Evolutionary conservation across 2,888 invertebrate genomes (phyloP).

Genomic region (Trichopoda pennipes): DNA sequence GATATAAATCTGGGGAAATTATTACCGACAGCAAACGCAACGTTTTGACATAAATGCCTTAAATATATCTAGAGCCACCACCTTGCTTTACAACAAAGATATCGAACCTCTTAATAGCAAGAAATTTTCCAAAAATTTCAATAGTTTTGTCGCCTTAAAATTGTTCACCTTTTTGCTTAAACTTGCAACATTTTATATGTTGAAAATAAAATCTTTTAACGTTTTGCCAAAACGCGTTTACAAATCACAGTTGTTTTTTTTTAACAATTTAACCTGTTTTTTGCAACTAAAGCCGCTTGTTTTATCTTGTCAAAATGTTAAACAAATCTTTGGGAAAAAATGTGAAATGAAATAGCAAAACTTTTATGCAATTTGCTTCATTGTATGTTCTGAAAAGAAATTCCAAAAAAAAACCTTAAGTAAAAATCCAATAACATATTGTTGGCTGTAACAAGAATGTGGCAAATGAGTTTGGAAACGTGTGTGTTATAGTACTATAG

Average conservation of each 20-base stretch:
- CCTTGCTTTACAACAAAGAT: neutral
- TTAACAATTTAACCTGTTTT: conserved; percentile 42
- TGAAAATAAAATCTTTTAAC: conserved; percentile 33
- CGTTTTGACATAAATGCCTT: no score
- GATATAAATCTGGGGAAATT: no score
- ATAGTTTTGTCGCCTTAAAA: conserved; percentile 7
- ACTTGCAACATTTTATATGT: conserved; percentile 24
- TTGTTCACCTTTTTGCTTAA: conserved; percentile 28
- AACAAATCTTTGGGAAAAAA: conserved; percentile 47
- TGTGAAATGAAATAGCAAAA: conserved; percentile 18
- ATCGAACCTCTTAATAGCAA: neutral
- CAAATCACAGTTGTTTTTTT: conserved; percentile 25
- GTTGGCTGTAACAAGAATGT: conserved; percentile 44
- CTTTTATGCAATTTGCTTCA: conserved; percentile 55
- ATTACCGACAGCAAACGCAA: no score
- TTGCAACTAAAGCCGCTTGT: conserved; percentile 42
- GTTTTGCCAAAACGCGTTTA: conserved; percentile 25
- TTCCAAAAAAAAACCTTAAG: conserved; percentile 15
- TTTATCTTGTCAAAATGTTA: conserved; percentile 66
- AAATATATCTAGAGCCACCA: no score
- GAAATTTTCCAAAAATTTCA: neutral
- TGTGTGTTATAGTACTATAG: conserved; percentile 14
- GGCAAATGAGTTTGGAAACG: conserved; percentile 19
- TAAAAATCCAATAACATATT: conserved; percentile 62
- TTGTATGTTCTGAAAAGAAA: conserved; percentile 34